Evolutionary conservation across 2,888 invertebrate genomes (phyloP).

Genomic region (Drosophila villosipedis): DNA sequence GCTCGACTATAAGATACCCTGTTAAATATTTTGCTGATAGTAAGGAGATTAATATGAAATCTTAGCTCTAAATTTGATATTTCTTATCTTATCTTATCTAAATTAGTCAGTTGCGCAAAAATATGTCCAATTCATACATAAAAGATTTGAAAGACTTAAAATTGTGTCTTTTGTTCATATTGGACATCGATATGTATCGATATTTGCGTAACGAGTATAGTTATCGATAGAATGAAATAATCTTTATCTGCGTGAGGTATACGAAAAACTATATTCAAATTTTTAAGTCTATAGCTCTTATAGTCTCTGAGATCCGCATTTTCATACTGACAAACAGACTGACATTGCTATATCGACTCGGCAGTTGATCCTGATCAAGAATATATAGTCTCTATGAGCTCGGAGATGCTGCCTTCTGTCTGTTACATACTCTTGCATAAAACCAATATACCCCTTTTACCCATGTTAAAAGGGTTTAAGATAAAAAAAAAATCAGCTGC

Average conservation of each 20-base stretch:
- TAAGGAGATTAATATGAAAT: neutral
- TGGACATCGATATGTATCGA: neutral
- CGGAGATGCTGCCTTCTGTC: neutral
- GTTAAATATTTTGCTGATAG: neutral
- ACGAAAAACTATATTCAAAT: neutral
- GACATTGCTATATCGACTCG: accelerated
- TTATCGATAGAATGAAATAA: neutral
- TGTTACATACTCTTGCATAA: neutral
- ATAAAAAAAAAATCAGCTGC: neutral
- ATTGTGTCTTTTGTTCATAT: neutral
- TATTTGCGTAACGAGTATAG: neutral
- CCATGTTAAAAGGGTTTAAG: neutral
- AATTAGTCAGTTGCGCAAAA: neutral
- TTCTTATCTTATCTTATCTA: neutral
- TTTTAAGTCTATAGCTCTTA: neutral
- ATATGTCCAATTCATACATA: neutral
- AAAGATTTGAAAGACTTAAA: neutral
- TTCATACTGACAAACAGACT: neutral
- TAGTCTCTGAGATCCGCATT: no score
- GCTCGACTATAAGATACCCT: neutral
- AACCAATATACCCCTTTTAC: neutral
- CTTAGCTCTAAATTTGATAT: neutral
- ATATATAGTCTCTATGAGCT: neutral
- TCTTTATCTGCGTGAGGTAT: neutral
- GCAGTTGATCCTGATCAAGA: neutral